phyloP scores from a whole-genome alignment of 2,113 vertebrate species.

The Odontesthes bonariensis region DNA sequence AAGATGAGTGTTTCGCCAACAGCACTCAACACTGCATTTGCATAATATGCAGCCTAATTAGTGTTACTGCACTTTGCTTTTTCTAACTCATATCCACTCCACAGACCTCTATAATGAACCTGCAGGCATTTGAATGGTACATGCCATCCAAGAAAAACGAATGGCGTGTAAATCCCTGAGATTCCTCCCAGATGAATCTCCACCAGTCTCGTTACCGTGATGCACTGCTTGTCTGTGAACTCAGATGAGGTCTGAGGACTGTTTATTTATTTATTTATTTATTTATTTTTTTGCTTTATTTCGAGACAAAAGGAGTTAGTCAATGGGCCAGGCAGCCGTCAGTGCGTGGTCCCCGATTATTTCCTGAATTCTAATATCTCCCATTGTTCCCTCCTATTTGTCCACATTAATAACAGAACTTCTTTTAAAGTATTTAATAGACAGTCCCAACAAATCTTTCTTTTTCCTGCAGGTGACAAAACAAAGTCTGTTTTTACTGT shows the following conservation, averaged over 20 bases:
- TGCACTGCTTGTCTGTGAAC: background rate
- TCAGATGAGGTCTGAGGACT: background rate
- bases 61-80: background rate
- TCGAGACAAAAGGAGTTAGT: too few species aligned
- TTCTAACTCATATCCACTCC: background rate
- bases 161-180: slow-evolving; percentile 1
- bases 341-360: too few species aligned
- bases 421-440: too few species aligned
- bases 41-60: slow-evolving; percentile 31
- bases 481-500: too few species aligned
- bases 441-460: too few species aligned
- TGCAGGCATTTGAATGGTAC: background rate
- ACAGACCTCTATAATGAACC: slow-evolving; percentile 31
- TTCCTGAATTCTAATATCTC: too few species aligned
- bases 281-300: too few species aligned
- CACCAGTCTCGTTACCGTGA: background rate
- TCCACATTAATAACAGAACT: too few species aligned
- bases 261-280: background rate
- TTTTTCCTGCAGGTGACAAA: too few species aligned
- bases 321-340: too few species aligned
- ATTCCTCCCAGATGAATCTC: background rate
- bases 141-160: background rate
- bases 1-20: background rate
- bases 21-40: background rate
- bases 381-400: too few species aligned